Conservation (phyloP, 2,888 invertebrate genomes). For the Halictus quadricinctus region DNA sequence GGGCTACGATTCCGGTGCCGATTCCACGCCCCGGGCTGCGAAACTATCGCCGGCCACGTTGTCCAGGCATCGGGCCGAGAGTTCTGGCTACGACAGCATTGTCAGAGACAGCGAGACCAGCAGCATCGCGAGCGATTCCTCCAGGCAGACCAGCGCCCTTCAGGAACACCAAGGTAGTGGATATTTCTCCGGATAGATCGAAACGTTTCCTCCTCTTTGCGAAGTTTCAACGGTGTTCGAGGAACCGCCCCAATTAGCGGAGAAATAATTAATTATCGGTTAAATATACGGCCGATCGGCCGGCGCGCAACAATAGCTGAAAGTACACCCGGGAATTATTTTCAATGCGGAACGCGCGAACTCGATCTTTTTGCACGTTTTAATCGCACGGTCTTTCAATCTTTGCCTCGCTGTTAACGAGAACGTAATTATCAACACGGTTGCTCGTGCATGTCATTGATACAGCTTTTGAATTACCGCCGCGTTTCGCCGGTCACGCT, state of each 20-base stretch:
- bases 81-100: conserved; percentile 94
- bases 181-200: background rate
- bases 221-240: background rate
- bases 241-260: conserved; percentile 15
- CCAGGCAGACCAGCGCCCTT: conserved; percentile 83
- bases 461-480: conserved; percentile 17
- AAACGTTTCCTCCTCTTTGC: background rate
- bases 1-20: conserved; percentile 93
- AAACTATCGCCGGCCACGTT: conserved; percentile 91
- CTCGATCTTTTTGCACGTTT: conserved; percentile 17
- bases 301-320: background rate
- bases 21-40: conserved; percentile 91
- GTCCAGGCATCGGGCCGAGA: conserved; percentile 90
- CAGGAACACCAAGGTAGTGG: conserved; percentile 80
- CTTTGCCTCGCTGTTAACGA: conserved; percentile 14
- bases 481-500: background rate
- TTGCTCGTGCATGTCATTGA: conserved; percentile 12
- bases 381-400: conserved; percentile 17
- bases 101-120: conserved; percentile 94
- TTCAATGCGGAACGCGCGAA: background rate
- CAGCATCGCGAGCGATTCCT: conserved; percentile 90
- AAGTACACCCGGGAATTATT: background rate
- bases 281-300: background rate
- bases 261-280: background rate
- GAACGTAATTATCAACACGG: conserved; percentile 19